Base-by-base conservation (phyloP, 1,140 invertebrate species). In the Thaumetopoea pityocampa region DNA sequence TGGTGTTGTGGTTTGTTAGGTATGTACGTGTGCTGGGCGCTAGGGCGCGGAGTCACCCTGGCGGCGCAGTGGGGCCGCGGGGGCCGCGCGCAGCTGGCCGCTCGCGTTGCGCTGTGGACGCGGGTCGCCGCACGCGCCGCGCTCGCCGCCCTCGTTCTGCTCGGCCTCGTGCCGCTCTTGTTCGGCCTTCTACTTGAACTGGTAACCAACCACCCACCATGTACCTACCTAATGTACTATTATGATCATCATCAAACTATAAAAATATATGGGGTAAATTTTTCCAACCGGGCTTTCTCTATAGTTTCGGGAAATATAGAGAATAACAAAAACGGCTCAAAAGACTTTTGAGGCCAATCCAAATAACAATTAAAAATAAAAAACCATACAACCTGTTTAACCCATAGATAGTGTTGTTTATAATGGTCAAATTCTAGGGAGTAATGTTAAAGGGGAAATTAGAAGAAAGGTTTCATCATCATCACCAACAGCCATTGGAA, bases 11-110 rank as follows among this genome's bases (percentile, higher is more conserved):
- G n/a, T 20, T 20, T 20, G 19, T 4, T 23, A 78, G 88, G 98
- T 0, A 91, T 96, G 9, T 99, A 99, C 80, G 86, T 97, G 1
- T 98, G 96, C 72, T 98, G 96, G 96, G 87, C 98, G 18, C 81
- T 89, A 1, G 90, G 94, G 0, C 89, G 96, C 2, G 91, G 92
- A 2, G 86, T 93, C 14, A 91, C 93, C 3, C 85, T 98, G 2
- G 86, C 96, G 2, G 90, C 91, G 5, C 92, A 92, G 24, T 97
- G 96, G 92, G 84, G 97, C 50, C 95, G 96, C 0, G 92, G 94
- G 57, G 97, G 97, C 0, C 91, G 94, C 37, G 87, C 89, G 0
- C 92, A 91, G 0, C 92, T 97, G 42, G 67, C 91, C 1, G 87
- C 89, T 7, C 90, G 94, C 47, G 79, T 95, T 1, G 91, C 90